phyloP scores from a whole-genome alignment of 2,797 vertebrate genomes.

The Hafferia zeledoni region DNA sequence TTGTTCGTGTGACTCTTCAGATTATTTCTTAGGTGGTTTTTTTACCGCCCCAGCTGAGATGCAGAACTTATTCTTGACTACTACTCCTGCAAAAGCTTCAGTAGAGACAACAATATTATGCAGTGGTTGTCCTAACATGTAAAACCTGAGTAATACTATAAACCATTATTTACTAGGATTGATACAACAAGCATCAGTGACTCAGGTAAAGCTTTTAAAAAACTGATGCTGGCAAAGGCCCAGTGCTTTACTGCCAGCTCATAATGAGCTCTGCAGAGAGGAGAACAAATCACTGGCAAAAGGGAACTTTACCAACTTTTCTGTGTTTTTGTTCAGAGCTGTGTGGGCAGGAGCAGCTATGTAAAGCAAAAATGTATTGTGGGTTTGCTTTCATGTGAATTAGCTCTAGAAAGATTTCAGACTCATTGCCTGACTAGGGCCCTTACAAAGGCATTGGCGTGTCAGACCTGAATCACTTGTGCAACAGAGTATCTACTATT shows the following conservation, averaged over 20 bases:
- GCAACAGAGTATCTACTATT: neutral
- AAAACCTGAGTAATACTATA: neutral
- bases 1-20: neutral
- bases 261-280: neutral
- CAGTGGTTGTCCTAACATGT: neutral
- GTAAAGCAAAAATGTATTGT: neutral
- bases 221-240: neutral
- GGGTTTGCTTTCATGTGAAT: neutral
- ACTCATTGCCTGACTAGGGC: neutral
- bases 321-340: neutral
- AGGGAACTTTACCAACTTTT: neutral
- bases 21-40: neutral
- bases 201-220: neutral
- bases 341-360: neutral
- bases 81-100: neutral
- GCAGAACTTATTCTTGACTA: neutral
- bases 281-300: neutral
- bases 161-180: neutral
- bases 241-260: neutral
- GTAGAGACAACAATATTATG: neutral
- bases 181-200: neutral
- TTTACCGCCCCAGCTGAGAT: neutral
- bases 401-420: neutral
- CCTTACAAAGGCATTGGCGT: neutral
- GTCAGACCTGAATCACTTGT: neutral